These are phyloP conservation scores for Axis porcinus DNA, from an alignment of 2,113 vertebrate genomes.

Conservation along the genomic window DNA sequence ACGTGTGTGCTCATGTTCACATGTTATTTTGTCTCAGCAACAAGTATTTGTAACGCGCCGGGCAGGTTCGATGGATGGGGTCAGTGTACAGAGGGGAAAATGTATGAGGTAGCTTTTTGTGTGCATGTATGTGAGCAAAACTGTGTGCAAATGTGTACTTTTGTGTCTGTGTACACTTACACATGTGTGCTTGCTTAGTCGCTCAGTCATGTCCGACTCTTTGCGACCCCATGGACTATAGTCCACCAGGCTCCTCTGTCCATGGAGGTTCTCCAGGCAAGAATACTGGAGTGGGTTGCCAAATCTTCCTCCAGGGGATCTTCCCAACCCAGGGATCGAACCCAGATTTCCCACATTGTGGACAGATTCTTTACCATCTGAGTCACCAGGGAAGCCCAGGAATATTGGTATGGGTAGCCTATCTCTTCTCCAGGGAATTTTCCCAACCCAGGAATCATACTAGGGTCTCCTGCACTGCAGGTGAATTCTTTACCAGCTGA, in stretches of 20 bases:
- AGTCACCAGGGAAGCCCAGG: neutral
- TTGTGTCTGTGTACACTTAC: neutral
- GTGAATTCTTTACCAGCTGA: neutral
- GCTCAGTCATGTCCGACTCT: neutral
- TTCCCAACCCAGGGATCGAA: neutral
- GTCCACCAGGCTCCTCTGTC: neutral
- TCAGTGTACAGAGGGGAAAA: neutral
- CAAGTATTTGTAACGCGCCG: rapidly evolving
- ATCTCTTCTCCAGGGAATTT: neutral
- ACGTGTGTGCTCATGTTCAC: rapidly evolving
- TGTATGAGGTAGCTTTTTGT: neutral
- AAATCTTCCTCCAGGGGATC: neutral
- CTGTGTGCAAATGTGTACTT: neutral
- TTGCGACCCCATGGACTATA: neutral
- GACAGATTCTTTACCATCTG: neutral
- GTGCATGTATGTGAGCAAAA: neutral
- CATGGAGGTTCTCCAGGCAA: neutral
- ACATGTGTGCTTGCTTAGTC: neutral
- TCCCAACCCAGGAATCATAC: neutral
- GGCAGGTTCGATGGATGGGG: neutral
- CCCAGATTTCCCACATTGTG: rapidly evolving
- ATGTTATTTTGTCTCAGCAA: no score
- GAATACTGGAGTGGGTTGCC: neutral
- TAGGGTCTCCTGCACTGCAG: neutral
- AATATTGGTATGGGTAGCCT: neutral